phyloP scores from a whole-genome alignment of 2,888 invertebrate genomes.

The Rapana venosa region DNA sequence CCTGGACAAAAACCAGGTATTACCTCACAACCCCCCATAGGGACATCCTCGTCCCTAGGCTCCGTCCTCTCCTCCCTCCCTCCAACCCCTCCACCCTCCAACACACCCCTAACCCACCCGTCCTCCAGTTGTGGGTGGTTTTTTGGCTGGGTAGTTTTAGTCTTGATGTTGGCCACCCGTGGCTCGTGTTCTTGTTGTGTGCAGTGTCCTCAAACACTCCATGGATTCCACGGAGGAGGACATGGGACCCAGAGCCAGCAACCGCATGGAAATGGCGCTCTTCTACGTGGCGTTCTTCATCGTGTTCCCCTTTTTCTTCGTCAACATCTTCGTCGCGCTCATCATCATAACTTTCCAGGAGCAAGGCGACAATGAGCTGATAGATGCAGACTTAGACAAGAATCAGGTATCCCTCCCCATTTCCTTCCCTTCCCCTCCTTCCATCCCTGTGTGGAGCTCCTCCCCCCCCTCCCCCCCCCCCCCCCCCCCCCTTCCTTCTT shows the following conservation, averaged over 20 bases:
- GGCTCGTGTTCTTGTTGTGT: not conserved
- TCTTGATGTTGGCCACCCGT: not conserved
- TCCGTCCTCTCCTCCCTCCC: not conserved
- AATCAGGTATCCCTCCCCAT: slow-evolving; percentile 88
- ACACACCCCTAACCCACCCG: no score
- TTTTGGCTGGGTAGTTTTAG: not conserved
- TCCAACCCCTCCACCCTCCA: not conserved
- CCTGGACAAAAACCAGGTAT: slow-evolving; percentile 99
- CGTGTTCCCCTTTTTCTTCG: slow-evolving; percentile 99
- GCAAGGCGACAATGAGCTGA: slow-evolving; percentile 99
- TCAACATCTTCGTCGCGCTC: slow-evolving; percentile 99
- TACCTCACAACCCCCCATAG: not conserved
- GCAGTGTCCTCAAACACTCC: slow-evolving; percentile 97
- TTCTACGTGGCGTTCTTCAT: slow-evolving; percentile 99
- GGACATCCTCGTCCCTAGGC: not conserved
- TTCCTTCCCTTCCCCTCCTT: not conserved
- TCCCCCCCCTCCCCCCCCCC: not conserved
- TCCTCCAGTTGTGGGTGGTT: not conserved
- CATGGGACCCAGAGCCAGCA: slow-evolving; percentile 98
- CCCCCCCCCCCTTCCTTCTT: not conserved
- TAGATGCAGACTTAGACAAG: slow-evolving; percentile 99
- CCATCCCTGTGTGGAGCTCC: not conserved
- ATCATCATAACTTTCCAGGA: slow-evolving; percentile 99
- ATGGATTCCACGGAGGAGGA: slow-evolving; percentile 99
- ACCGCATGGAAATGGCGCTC: slow-evolving; percentile 99